Conservation (phyloP, 2,888 invertebrate species). For the Lepidocyrtinus sp. region DNA sequence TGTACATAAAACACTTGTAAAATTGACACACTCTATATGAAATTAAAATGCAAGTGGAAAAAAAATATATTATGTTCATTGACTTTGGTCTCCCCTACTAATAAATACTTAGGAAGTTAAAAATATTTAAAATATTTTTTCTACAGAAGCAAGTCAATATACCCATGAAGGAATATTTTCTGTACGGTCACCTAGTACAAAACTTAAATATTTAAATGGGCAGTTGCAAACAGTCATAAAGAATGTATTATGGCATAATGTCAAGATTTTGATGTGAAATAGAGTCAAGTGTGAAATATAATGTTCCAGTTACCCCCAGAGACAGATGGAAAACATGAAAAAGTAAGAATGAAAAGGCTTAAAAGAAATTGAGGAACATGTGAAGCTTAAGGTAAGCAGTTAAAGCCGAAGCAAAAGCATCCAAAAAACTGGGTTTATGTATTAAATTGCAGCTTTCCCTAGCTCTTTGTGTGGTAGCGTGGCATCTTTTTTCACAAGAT, state of each 20-base stretch:
- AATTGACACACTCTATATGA: neutral
- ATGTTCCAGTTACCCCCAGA: neutral
- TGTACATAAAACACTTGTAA: neutral
- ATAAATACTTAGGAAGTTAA: no score
- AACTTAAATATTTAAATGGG: neutral
- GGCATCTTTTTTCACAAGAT: conserved; percentile 37
- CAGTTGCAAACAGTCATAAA: neutral
- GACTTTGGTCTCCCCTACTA: no score
- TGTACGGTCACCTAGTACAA: neutral
- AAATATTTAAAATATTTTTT: no score
- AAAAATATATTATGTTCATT: neutral
- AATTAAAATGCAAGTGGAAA: neutral
- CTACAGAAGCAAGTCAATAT: no score
- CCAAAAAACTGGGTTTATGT: neutral
- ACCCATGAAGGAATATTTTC: neutral
- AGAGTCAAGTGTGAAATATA: neutral
- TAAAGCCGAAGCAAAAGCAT: neutral
- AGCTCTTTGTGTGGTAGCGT: conserved; percentile 5
- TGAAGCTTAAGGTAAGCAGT: neutral
- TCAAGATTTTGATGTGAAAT: neutral
- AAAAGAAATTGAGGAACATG: conserved; percentile 2
- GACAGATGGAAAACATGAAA: neutral
- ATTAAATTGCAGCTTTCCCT: neutral
- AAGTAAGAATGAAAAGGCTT: conserved; percentile 8
- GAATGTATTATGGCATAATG: neutral